Base-by-base conservation (phyloP, 2,797 vertebrate genomes). In the Melanotaenia boesemani region DNA sequence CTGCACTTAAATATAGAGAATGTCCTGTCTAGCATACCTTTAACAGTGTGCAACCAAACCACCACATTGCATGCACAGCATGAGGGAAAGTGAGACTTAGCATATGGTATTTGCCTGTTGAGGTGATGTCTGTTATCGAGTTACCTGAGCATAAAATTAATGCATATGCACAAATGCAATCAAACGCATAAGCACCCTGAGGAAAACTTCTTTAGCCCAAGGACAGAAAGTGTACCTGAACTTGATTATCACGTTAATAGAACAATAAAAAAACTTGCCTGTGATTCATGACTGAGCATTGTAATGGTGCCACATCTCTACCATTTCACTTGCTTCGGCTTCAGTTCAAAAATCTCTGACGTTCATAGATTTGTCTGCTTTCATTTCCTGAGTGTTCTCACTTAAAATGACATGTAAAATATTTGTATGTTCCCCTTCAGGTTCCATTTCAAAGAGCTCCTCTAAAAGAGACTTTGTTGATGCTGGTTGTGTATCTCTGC, bases 91-190 rank as follows among this genome's bases (percentile, higher is more conserved):
- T 0, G 22, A 70, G 61, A 70, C 39, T 60, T 20, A 62, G 60
- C 44, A 48, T 56, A 63, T 48, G 69, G 44, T 50, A 72, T 41
- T 65, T 37, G 26, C 34, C 72, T 77, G 59, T 72, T 74, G 76
- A 72, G 68, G 71, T 77, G 37, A 83, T 50, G 67, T 65, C 55
- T 72, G 61, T 76, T 76, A 78, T 64, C 82, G 65, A 77, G 74
- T 69, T 59, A 39, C 46, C 26, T 16, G 67, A 81, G 63, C 57
- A 0, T 76, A 63, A 77, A 80, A 83, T 75, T 37, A 36, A 73
- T 71, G 67, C 16, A 69, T n/a, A 67, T 4, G 12, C 44, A 65
- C 41, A 6, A 11, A 55, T 44, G 13, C 39, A 15, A 30, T 75
- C 36, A 69, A 63, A 66, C 41, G 63, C 32, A n/a, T 30, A 44